Evolutionary conservation across 2,113 vertebrate genomes (phyloP).

Genomic region (Monopterus albus): DNA sequence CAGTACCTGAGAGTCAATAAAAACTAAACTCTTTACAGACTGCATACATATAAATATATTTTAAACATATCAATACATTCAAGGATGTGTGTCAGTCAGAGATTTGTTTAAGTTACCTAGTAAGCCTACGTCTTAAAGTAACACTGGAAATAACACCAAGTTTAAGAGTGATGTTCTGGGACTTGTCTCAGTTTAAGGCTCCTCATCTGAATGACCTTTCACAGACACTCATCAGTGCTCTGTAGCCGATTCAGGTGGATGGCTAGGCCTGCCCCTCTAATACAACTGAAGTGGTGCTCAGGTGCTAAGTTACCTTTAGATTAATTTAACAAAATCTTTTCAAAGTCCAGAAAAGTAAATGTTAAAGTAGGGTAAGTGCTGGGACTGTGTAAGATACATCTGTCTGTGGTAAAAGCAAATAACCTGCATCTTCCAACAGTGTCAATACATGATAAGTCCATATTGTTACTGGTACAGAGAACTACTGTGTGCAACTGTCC

Average conservation of each 20-base stretch:
- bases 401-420: no score
- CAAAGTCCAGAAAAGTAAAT: conserved; percentile 10
- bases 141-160: not conserved
- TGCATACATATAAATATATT: not conserved
- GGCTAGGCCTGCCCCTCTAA: not conserved
- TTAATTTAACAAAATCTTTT: not conserved
- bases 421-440: not conserved
- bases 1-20: not conserved
- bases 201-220: conserved; percentile 27
- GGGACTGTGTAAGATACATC: not conserved
- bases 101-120: no score
- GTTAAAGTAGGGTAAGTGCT: not conserved
- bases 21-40: not conserved
- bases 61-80: not conserved
- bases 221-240: not conserved
- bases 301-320: not conserved
- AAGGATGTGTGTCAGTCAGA: not conserved
- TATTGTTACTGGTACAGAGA: not conserved
- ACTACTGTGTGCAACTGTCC: not conserved
- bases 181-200: no score
- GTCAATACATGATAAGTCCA: not conserved
- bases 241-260: not conserved
- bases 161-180: not conserved
- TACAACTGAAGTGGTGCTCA: conserved; percentile 4
- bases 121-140: no score